Conservation (phyloP, 1,140 invertebrate genomes). For the Thaumetopoea pityocampa region DNA sequence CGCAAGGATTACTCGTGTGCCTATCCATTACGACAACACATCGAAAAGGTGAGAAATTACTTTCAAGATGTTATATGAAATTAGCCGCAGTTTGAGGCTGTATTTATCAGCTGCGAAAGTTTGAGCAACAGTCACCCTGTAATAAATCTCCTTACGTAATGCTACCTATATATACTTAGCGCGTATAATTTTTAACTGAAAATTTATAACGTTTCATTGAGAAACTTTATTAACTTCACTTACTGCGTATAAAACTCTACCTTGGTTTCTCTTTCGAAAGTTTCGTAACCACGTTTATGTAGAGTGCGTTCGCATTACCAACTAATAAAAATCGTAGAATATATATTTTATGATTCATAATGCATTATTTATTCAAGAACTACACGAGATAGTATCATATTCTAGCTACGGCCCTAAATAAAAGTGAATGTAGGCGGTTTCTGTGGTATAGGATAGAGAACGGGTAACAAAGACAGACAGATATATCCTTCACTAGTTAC, state of each 20-base stretch:
- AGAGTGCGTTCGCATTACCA: slow-evolving; percentile 7
- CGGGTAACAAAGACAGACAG: slow-evolving; percentile 28
- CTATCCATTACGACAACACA: too few relatives aligned
- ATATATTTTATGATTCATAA: slow-evolving; percentile 9
- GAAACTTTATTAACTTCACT: background rate
- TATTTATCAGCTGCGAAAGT: slow-evolving; percentile 58
- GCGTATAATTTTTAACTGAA: background rate
- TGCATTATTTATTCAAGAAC: slow-evolving; percentile 11
- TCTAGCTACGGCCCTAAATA: slow-evolving; percentile 42
- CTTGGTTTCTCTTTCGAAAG: slow-evolving; percentile 60
- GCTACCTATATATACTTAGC: background rate
- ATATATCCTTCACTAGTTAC: slow-evolving; percentile 7
- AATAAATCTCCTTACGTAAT: slow-evolving; percentile 32
- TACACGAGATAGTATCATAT: background rate
- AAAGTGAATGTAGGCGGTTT: slow-evolving; percentile 66
- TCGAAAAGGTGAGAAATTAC: too few relatives aligned
- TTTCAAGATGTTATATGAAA: too few relatives aligned
- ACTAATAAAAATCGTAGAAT: slow-evolving; percentile 7
- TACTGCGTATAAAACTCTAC: slow-evolving; percentile 6
- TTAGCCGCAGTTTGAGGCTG: too few relatives aligned
- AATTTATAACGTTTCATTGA: too few relatives aligned
- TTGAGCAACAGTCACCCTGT: too few relatives aligned
- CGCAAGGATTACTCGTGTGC: slow-evolving; percentile 37
- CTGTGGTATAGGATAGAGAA: slow-evolving; percentile 31
- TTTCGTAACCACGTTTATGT: slow-evolving; percentile 30